Evolutionary conservation across 2,888 invertebrate species (phyloP), one percentile per base, ranked within the genome.

Genomic region (Harpalus rubripes): DNA sequence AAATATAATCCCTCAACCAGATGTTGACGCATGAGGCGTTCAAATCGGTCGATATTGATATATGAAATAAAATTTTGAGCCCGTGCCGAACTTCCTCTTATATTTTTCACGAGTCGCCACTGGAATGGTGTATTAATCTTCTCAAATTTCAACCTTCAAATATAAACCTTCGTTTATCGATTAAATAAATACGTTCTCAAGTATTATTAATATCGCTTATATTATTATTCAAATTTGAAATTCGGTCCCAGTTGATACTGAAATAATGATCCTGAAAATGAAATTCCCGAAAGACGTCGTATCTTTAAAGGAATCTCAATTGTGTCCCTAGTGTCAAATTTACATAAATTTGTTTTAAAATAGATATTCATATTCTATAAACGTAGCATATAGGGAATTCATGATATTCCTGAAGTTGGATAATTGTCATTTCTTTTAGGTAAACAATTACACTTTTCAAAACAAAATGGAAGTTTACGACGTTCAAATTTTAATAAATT

Each of bases 351-450:
- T 63, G 12, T 63, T 12, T 26, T 22, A 61, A 63, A 63, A 63
- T 22, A 63, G 63, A 22, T 63, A 63, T 63, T 63, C 26, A 63
- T 63, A 63, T 63, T 63, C 63, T 12, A 63, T 63, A 63, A 63
- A 22, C 63, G 63, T 63, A 61, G 59, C 15, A 61, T 10, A 52
- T 52, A 44, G 44, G 12, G 12, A 52, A 52, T 52, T 52, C 59
- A 63, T 63, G 63, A 63, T 63, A 63, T 63, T 63, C 12, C 22
- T 7, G 63, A 63, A 63, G 10, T 22, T 12, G 63, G 26, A 12
- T 4, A 32, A 26, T 12, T 63, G 18, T 63, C 22, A 18, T 12
- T 4, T 59, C 15, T 59, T 59, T 59, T 63, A 63, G 12, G 63
- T 10, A 18, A 63, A 63, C 63, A 63, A 63, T 63, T 63, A 26